Conservation (phyloP, 2,113 vertebrate genomes). For the Upupa epops region DNA sequence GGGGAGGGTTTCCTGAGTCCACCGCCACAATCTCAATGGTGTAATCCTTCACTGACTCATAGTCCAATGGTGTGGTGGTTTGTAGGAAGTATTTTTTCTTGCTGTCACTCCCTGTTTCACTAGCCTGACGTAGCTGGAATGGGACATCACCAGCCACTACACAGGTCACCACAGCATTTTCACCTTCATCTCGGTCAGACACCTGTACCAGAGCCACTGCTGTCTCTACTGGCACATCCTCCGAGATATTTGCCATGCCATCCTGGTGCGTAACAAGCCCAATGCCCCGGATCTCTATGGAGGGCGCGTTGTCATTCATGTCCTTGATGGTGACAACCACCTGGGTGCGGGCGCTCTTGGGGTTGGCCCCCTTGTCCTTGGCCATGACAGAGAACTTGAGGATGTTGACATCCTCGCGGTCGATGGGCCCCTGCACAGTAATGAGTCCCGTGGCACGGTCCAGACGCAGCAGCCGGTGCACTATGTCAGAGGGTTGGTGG, state of each 20-base stretch:
- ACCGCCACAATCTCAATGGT: conserved; percentile 95
- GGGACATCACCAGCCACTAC: conserved; percentile 95
- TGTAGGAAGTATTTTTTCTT: conserved; percentile 98
- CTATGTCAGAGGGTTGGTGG: conserved; percentile 85
- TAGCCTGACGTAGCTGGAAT: conserved; percentile 91
- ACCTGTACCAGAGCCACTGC: conserved; percentile 96
- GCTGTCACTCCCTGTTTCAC: conserved; percentile 88
- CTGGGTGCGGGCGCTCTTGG: conserved; percentile 87
- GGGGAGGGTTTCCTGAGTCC: conserved; percentile 93
- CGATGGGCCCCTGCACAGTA: conserved; percentile 90
- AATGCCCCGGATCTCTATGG: conserved; percentile 93
- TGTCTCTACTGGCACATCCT: conserved; percentile 92
- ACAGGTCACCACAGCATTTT: conserved; percentile 94
- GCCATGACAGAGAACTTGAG: conserved; percentile 92
- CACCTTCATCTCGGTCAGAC: conserved; percentile 92
- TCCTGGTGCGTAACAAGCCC: conserved; percentile 92
- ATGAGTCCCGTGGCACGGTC: conserved; percentile 90
- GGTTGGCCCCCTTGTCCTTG: conserved; percentile 89
- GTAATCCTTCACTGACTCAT: conserved; percentile 89
- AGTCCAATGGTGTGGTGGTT: conserved; percentile 92
- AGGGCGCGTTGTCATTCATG: conserved; percentile 92
- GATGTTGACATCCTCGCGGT: conserved; percentile 89
- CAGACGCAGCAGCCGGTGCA: conserved; percentile 89
- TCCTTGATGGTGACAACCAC: conserved; percentile 90
- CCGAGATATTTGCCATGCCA: conserved; percentile 94